A percentile compares a stretch with the other conserved stretches of the same genome.
Conservation (phyloP, 2,797 vertebrate species). For the Hyperoplus lanceolatus region DNA sequence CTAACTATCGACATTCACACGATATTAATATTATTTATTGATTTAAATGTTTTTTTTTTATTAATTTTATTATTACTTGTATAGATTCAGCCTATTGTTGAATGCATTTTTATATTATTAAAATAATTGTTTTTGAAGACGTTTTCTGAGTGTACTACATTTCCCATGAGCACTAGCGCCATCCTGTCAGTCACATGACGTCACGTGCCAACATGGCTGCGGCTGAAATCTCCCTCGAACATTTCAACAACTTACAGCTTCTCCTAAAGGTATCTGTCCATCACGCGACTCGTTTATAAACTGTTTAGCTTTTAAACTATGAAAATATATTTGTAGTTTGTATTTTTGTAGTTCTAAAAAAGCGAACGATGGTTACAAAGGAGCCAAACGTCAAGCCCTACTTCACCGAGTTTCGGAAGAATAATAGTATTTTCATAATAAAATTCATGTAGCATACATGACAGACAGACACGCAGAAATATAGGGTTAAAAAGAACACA, state of each 20-base stretch:
- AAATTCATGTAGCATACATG: too few relatives aligned
- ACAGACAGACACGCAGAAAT: too few relatives aligned
- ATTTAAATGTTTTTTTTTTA: too few relatives aligned
- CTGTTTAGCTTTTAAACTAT: neutral
- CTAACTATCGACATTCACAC: too few relatives aligned
- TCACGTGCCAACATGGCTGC: conserved; percentile 81
- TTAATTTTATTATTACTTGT: too few relatives aligned
- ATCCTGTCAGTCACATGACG: conserved; percentile 62
- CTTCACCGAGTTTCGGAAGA: neutral
- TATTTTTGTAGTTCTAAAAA: neutral
- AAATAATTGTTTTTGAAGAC: too few relatives aligned
- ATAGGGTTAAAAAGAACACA: too few relatives aligned
- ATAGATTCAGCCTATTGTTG: too few relatives aligned
- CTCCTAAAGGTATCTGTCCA: conserved; percentile 76
- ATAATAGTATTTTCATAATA: neutral
- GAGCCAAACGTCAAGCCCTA: fast-evolving
- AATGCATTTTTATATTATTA: too few relatives aligned
- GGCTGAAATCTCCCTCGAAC: conserved; percentile 54
- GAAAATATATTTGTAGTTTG: fast-evolving
- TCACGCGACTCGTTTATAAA: too few relatives aligned
- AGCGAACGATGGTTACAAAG: fast-evolving
- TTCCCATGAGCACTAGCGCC: conserved; percentile 49
- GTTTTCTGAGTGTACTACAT: conserved; percentile 9
- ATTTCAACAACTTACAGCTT: conserved; percentile 79
- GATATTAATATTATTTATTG: too few relatives aligned